These are phyloP conservation scores for Cordilura impudica DNA, from an alignment of 2,888 invertebrate genomes.

Conservation along the genomic window DNA sequence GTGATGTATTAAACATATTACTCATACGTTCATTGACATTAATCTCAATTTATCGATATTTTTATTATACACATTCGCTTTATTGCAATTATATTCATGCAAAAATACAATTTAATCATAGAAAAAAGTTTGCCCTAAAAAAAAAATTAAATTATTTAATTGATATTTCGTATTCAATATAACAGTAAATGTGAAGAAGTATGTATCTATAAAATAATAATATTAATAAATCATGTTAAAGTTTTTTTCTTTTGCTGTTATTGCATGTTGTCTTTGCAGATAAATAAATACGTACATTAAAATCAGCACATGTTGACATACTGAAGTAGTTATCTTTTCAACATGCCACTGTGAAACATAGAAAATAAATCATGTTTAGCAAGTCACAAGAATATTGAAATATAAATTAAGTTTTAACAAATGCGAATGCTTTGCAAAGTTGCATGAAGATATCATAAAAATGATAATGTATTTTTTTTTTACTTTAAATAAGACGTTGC, in stretches of 20 bases:
- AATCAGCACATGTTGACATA: conserved; percentile 28
- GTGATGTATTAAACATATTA: background rate
- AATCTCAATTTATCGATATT: conserved; percentile 6
- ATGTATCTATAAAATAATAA: background rate
- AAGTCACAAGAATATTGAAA: conserved; percentile 7
- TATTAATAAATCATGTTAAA: conserved; percentile 23
- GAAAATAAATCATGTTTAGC: conserved; percentile 4
- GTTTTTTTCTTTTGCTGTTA: background rate
- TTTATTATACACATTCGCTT: background rate
- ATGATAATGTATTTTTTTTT: background rate
- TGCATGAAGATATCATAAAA: background rate
- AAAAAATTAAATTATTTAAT: background rate
- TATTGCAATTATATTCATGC: too few species aligned
- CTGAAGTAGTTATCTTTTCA: conserved; percentile 12
- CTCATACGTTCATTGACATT: conserved; percentile 1
- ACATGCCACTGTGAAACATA: background rate
- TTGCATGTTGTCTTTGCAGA: background rate
- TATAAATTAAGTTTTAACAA: conserved; percentile 1
- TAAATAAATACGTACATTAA: background rate
- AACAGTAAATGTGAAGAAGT: background rate
- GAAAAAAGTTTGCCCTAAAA: background rate
- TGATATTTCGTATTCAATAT: background rate
- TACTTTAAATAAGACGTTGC: too few species aligned
- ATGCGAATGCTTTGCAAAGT: background rate
- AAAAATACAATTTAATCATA: too few species aligned